Percentiles rank a stretch among this genome's conserved stretches.
These are phyloP conservation scores for Ibidorhyncha struthersii DNA, from an alignment of 2,113 vertebrate genomes.

Conservation along the genomic window DNA sequence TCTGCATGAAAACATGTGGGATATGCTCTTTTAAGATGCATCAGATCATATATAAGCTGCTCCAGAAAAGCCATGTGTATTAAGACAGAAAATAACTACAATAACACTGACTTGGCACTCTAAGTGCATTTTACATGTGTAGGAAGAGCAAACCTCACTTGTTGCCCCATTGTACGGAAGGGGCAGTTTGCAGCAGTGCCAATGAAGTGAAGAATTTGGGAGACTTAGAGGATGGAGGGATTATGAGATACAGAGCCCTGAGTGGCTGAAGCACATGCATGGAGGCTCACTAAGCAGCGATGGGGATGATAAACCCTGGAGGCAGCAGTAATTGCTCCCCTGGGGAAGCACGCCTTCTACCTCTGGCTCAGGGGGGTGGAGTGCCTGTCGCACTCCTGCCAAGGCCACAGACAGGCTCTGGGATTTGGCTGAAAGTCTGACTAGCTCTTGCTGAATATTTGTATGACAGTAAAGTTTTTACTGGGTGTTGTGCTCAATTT, in stretches of 20 bases:
- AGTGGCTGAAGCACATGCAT: not conserved
- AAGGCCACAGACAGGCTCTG: not conserved
- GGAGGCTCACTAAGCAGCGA: fast-evolving
- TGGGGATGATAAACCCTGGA: not conserved
- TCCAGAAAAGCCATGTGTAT: not conserved
- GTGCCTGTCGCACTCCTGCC: not conserved
- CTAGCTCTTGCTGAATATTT: not conserved
- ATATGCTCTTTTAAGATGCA: not conserved
- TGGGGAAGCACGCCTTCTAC: not conserved
- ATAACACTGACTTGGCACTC: not conserved
- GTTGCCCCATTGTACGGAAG: fast-evolving
- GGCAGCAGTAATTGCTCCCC: not conserved
- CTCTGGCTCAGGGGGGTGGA: not conserved
- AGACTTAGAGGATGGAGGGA: not conserved
- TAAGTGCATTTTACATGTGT: not conserved
- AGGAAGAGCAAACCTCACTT: not conserved
- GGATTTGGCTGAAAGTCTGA: not conserved
- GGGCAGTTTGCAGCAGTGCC: not conserved
- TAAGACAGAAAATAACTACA: not conserved
- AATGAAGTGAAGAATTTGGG: not conserved
- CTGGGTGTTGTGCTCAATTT: not conserved
- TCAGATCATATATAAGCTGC: not conserved
- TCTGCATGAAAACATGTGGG: not conserved
- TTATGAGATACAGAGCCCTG: not conserved
- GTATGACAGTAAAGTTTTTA: not conserved